phyloP scores from a whole-genome alignment of 2,113 vertebrate species.

The Erpornis zantholeuca region DNA sequence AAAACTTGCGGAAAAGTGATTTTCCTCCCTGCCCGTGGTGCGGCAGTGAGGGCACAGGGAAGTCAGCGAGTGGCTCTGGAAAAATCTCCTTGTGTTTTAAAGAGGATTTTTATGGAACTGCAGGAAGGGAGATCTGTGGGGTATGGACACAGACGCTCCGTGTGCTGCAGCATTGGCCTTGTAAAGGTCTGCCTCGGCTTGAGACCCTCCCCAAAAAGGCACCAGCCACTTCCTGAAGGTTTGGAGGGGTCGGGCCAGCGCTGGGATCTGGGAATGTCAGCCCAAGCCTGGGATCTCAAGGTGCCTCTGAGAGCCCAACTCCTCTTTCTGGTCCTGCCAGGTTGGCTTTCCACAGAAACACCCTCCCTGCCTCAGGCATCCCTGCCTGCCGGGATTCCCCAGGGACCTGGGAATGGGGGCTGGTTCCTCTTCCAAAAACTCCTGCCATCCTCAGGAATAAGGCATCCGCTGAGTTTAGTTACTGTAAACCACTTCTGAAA shows the following conservation, averaged over 20 bases:
- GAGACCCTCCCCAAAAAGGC: background rate
- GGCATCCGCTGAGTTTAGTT: constrained; percentile 10
- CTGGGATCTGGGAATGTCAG: background rate
- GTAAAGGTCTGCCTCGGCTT: fast-evolving
- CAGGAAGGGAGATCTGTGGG: background rate
- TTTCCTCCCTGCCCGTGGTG: background rate
- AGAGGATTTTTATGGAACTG: background rate
- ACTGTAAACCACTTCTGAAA: constrained; percentile 1
- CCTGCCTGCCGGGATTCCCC: background rate
- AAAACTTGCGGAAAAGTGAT: background rate
- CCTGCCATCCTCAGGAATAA: constrained; percentile 33
- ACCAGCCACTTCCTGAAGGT: background rate
- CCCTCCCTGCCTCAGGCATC: background rate
- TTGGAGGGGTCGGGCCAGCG: fast-evolving
- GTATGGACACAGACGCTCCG: background rate
- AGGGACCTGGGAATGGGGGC: background rate
- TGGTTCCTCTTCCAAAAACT: background rate
- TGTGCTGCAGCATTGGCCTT: background rate
- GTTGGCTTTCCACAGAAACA: background rate
- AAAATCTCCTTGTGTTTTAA: fast-evolving
- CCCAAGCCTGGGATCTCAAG: background rate
- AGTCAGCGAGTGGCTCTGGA: background rate
- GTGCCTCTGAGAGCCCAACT: background rate
- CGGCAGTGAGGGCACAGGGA: background rate
- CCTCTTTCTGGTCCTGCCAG: background rate